phyloP scores from a whole-genome alignment of 2,797 vertebrate genomes.

The Lophius americanus region DNA sequence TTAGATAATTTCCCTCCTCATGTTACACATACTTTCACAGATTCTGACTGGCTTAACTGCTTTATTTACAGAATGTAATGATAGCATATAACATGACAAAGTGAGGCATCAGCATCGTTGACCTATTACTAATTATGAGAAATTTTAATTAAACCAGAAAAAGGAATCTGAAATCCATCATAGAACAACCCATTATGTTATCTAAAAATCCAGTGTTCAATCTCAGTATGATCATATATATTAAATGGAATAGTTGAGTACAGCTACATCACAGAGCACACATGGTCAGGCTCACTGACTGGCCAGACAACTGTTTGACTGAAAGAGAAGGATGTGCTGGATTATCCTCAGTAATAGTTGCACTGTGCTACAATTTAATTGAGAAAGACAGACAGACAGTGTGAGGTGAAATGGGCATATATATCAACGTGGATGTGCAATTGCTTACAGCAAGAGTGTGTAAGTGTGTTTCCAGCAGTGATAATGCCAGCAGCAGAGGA shows the following conservation, averaged over 20 bases:
- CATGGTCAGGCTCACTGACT: conserved; percentile 43
- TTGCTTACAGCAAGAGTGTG: conserved; percentile 25
- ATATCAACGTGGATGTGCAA: conserved; percentile 4
- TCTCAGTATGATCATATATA: conserved; percentile 17
- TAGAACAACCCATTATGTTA: background rate
- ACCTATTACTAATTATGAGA: background rate
- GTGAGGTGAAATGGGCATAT: background rate
- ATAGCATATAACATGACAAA: background rate
- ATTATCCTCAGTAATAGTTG: conserved; percentile 37
- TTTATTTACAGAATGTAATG: background rate
- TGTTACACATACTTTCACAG: background rate
- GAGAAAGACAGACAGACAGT: conserved; percentile 11
- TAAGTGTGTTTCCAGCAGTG: conserved; percentile 38
- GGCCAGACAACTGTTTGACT: conserved; percentile 37
- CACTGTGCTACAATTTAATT: conserved; percentile 38
- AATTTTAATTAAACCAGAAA: background rate
- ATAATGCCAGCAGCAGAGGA: conserved; percentile 61
- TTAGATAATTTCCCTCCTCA: background rate
- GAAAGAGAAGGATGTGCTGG: conserved; percentile 15
- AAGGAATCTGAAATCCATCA: background rate
- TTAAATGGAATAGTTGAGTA: conserved; percentile 24
- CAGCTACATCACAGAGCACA: background rate
- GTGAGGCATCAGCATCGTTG: background rate
- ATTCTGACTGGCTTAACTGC: background rate
- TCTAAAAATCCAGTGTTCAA: background rate